Evolutionary conservation across 2,888 invertebrate species (phyloP).

Genomic region (Drosophila infuscata): DNA sequence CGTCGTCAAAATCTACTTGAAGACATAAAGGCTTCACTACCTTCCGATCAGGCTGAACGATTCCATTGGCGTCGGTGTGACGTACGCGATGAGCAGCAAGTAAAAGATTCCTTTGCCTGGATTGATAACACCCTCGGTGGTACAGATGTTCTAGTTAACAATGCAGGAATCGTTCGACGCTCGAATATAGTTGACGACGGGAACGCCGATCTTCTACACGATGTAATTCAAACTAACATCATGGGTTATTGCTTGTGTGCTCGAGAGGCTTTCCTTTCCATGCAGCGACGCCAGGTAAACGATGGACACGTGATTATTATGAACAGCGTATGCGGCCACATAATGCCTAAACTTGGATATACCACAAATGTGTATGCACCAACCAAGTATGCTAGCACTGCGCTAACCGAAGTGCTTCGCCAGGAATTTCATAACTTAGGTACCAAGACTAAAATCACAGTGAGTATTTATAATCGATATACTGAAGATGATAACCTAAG

Average conservation of each 20-base stretch:
- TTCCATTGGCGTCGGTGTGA: conserved; percentile 86
- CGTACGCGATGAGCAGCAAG: conserved; percentile 86
- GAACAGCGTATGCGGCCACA: conserved; percentile 82
- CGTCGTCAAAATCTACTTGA: conserved; percentile 85
- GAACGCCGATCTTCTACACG: conserved; percentile 65
- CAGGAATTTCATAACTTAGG: conserved; percentile 75
- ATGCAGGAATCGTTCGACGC: conserved; percentile 83
- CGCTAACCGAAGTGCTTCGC: conserved; percentile 75
- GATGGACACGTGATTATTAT: conserved; percentile 86
- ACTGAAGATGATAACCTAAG: neutral
- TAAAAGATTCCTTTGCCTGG: conserved; percentile 85
- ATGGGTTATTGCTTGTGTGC: conserved; percentile 85
- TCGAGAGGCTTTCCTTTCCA: conserved; percentile 85
- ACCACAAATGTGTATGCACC: conserved; percentile 78
- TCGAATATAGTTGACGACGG: conserved; percentile 49
- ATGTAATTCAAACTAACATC: conserved; percentile 85
- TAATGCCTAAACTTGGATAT: conserved; percentile 58
- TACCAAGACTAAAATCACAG: conserved; percentile 72
- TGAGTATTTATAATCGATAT: conserved; percentile 27
- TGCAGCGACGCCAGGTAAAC: conserved; percentile 82
- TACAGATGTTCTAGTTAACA: conserved; percentile 87
- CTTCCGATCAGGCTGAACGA: conserved; percentile 52
- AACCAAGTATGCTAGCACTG: conserved; percentile 79
- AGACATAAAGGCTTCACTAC: conserved; percentile 54
- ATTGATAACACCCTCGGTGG: conserved; percentile 86